Evolutionary conservation across 2,888 invertebrate genomes (phyloP).

Genomic region (Cantharis rufa): DNA sequence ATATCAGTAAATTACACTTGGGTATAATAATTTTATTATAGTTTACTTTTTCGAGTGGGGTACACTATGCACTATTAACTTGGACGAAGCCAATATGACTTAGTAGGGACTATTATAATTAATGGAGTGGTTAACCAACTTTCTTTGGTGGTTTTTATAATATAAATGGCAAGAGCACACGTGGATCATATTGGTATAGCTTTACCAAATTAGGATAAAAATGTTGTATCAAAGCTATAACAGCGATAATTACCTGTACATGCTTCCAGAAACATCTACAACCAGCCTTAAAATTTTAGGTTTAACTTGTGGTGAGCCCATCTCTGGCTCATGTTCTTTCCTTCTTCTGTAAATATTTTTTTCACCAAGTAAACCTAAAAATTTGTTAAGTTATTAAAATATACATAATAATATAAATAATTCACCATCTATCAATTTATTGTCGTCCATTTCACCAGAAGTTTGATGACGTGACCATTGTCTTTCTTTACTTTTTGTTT

Average conservation of each 20-base stretch:
- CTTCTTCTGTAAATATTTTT: slow-evolving; percentile 86
- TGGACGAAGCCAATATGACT: no score
- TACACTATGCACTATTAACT: no score
- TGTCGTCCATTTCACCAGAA: slow-evolving; percentile 92
- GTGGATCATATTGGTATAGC: no score
- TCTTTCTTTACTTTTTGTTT: slow-evolving; percentile 92
- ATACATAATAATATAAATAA: background rate
- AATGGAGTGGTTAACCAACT: no score
- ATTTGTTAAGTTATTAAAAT: background rate
- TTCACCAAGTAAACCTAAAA: slow-evolving; percentile 81
- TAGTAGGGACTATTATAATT: no score
- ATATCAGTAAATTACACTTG: no score
- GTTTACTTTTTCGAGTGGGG: no score
- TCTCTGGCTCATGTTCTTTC: slow-evolving; percentile 84
- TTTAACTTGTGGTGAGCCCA: slow-evolving; percentile 83
- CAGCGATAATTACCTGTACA: slow-evolving; percentile 74
- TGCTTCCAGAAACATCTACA: slow-evolving; percentile 94
- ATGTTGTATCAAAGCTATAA: background rate
- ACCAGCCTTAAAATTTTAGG: slow-evolving; percentile 87
- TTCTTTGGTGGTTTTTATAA: no score
- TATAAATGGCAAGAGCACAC: no score
- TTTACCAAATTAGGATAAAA: no score
- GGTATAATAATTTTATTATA: no score
- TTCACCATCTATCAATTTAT: slow-evolving; percentile 88
- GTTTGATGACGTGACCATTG: slow-evolving; percentile 95